Percentiles rank a stretch among this genome's conserved stretches.
Conservation (phyloP, 1,140 invertebrate species). For the Scaptomyza pallida region DNA sequence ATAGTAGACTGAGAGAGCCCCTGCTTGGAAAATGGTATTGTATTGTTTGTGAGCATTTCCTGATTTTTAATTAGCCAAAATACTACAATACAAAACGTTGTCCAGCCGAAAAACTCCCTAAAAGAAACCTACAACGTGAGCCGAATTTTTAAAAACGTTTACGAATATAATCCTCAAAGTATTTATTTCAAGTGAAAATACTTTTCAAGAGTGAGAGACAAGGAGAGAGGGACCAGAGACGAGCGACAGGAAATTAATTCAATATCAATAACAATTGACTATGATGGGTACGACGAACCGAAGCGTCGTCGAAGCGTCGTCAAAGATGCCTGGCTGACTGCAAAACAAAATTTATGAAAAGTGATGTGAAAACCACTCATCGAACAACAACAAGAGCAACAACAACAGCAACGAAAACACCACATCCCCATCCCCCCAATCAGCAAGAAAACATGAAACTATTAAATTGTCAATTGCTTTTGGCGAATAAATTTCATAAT, state of each 20-base stretch:
- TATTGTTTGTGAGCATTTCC: conserved; percentile 65
- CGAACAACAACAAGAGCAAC: conserved; percentile 9
- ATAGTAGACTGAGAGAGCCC: conserved; percentile 10
- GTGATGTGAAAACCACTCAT: conserved; percentile 40
- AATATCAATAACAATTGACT: conserved; percentile 48
- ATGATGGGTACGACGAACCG: conserved; percentile 38
- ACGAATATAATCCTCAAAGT: conserved; percentile 5
- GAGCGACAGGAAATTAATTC: conserved; percentile 60
- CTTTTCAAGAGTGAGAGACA: background rate
- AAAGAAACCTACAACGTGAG: conserved; percentile 35
- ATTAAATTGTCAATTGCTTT: conserved; percentile 42
- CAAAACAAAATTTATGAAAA: conserved; percentile 34
- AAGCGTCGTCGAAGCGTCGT: background rate
- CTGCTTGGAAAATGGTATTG: background rate
- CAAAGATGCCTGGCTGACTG: background rate
- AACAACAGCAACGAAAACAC: background rate
- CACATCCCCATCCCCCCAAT: background rate
- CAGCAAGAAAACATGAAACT: conserved; percentile 5
- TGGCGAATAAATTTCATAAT: conserved; percentile 40
- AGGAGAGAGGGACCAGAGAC: background rate
- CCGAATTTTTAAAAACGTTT: conserved; percentile 31
- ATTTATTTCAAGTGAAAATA: conserved; percentile 24
- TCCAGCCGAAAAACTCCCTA: conserved; percentile 1
- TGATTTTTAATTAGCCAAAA: conserved; percentile 72
- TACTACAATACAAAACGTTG: conserved; percentile 15